Base-by-base conservation (phyloP, 2,113 vertebrate genomes). In the Bujurquina vittata region DNA sequence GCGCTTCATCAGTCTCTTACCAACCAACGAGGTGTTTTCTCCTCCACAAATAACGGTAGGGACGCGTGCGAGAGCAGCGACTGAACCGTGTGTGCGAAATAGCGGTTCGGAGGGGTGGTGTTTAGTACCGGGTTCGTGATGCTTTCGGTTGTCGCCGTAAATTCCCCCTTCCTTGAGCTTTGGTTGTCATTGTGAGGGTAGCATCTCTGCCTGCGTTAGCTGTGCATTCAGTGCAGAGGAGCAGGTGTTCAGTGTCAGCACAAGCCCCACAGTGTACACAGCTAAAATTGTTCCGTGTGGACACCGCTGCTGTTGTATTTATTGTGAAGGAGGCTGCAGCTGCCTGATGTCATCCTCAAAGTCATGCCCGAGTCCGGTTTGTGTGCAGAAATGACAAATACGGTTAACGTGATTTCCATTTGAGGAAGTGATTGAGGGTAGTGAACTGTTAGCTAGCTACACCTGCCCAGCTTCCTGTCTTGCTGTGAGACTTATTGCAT, bases 21-120 rank as follows among this genome's bases (percentile, higher is more conserved):
- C 88, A 65, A 62, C 17, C 85, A 73, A 79, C 80, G 81, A 82
- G 84, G 63, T 82, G 75, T 82, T 84, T 90, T 80, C 59, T 67
- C 79, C 78, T 84, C 76, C 85, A 43, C 17, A 85, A 87, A 87
- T 56, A 92, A 94, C 95, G 95, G 95, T 96, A 95, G 95, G 95
- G 62, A 83, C 73, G 63, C 20, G 75, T 5, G 56, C 49, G 57
- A n/a, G 14, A 60, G 43, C 63, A 56, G 58, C 46, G 57, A n/a
- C 26, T 2, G 15, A 6, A 59, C 22, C 10, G 61, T 17, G 46
- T 49, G 33, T 43, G 59, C 10, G 3, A 8, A 23, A 43, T 1
- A 49, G 14, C 40, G 5, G 14, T 23, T 37, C 29, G 15, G 63
- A 40, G 40, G 26, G 63, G 63, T 37, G 9, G 35, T 37, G 35